These are phyloP conservation scores for Drosophila triauraria DNA, from an alignment of 1,140 invertebrate genomes.

Conservation along the genomic window DNA sequence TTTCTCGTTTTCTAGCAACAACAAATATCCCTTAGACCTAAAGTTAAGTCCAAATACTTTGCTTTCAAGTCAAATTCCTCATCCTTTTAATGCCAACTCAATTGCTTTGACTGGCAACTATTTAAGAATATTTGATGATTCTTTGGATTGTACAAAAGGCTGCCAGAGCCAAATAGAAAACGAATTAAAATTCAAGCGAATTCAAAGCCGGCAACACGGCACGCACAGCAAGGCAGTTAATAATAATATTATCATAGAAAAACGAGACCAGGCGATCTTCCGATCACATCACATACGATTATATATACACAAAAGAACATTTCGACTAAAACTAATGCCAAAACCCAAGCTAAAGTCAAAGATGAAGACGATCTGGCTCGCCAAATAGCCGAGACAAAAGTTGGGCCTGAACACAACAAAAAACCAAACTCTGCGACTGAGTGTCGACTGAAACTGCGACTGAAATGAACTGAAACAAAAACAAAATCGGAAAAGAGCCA, in stretches of 20 bases:
- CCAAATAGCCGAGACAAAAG: slow-evolving; percentile 44
- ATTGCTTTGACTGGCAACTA: slow-evolving; percentile 35
- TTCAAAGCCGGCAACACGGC: slow-evolving; percentile 50
- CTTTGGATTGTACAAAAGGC: slow-evolving; percentile 54
- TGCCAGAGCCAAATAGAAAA: slow-evolving; percentile 51
- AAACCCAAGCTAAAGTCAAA: slow-evolving; percentile 26
- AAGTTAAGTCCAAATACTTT: neutral
- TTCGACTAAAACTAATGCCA: slow-evolving; percentile 24
- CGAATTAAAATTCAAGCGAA: slow-evolving; percentile 68
- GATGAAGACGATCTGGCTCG: slow-evolving; percentile 27
- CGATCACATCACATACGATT: slow-evolving; percentile 10
- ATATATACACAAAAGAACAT: slow-evolving; percentile 64
- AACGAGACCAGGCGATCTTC: slow-evolving; percentile 65
- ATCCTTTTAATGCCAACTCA: slow-evolving; percentile 9
- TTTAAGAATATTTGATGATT: slow-evolving; percentile 54
- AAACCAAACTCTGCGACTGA: slow-evolving; percentile 24
- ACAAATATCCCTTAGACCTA: neutral
- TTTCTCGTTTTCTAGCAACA: neutral
- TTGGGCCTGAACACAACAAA: slow-evolving; percentile 20
- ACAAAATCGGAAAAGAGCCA: slow-evolving; percentile 30
- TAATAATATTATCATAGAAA: slow-evolving; percentile 56
- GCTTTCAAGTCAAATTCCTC: slow-evolving; percentile 2
- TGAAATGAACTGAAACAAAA: slow-evolving; percentile 30
- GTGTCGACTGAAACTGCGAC: slow-evolving; percentile 5
- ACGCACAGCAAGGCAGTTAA: slow-evolving; percentile 4